Base-by-base conservation (phyloP, 2,888 invertebrate species). In the Drosophila pseudotakahashii region DNA sequence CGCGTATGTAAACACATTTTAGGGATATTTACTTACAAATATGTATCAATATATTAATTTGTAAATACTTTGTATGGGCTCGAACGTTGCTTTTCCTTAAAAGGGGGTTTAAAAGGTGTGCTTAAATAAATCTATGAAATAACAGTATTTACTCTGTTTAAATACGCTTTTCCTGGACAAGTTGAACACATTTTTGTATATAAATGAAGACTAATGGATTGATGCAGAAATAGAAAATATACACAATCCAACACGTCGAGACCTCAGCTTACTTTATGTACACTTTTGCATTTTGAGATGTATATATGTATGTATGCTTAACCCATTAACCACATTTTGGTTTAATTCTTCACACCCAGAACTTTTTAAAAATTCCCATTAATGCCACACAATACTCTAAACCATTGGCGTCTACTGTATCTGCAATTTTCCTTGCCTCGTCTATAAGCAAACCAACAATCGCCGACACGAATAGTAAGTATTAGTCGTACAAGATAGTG, bases 381-480 rank as follows among this genome's bases (percentile, higher is more conserved):
- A 55, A 52, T 55, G 67, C 50, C 63, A 64, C 53, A 71, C 52
- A 55, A 64, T 57, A 76, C 75, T 73, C 67, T 72, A 66, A 66
- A 67, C 71, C 68, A 73, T 63, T 79, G 88, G 83, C 86, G 86
- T 77, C 77, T 71, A 77, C 74, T 71, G 55, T 75, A 66, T 75
- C 77, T 75, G 82, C 77, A 88, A 88, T 73, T 85, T 73, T 66
- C 62, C 77, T 75, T 57, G 71, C 47, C 64, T 75, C 80, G 75
- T 58, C 79, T 72, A 55, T 63, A 76, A 73, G 68, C 63, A 73
- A 64, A 54, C 55, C 60, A 52, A 59, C 69, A 59, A 42, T 42
- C 39, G 63, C 54, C 45, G 53, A 30, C n/a, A 6, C 14, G 45
- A 58, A 51, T 45, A 73, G 81, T 76, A 82, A 83, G 83, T 85